phyloP scores from a whole-genome alignment of 2,113 vertebrate species.

The Hippocampus guttulatus region DNA sequence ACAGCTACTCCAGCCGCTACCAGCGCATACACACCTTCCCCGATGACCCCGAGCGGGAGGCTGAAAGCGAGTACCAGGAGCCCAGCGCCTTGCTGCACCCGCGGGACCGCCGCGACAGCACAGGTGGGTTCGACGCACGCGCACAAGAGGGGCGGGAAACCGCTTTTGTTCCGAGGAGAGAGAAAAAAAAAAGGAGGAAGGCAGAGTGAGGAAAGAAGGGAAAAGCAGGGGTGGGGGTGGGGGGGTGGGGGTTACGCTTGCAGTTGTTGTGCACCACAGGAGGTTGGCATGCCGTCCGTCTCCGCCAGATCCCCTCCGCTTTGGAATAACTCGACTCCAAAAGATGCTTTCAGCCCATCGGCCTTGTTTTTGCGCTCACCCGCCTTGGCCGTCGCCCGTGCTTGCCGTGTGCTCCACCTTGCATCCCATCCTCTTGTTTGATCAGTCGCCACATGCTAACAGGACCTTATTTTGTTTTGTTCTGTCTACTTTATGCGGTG shows the following conservation, averaged over 20 bases:
- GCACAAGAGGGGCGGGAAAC: slow-evolving; percentile 40
- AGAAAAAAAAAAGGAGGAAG: slow-evolving; percentile 14
- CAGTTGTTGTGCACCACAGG: slow-evolving; percentile 39
- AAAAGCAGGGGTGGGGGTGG: no score
- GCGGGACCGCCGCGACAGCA: slow-evolving; percentile 75
- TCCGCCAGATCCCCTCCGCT: slow-evolving; percentile 45
- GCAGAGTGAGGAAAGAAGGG: slow-evolving; percentile 14
- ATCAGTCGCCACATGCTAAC: slow-evolving; percentile 42
- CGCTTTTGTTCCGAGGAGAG: slow-evolving; percentile 51
- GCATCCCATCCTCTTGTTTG: slow-evolving; percentile 25
- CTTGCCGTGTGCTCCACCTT: slow-evolving; percentile 26
- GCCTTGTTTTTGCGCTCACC: slow-evolving; percentile 29
- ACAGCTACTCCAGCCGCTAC: slow-evolving; percentile 80
- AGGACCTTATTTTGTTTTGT: slow-evolving; percentile 33
- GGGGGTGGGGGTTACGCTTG: slow-evolving; percentile 34
- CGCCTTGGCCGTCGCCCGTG: slow-evolving; percentile 53
- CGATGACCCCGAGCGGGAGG: slow-evolving; percentile 66
- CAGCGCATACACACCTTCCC: slow-evolving; percentile 82
- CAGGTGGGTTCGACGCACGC: slow-evolving; percentile 65
- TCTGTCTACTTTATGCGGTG: slow-evolving; percentile 29
- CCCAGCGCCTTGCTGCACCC: slow-evolving; percentile 77
- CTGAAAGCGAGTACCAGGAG: slow-evolving; percentile 83
- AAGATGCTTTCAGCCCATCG: slow-evolving; percentile 37
- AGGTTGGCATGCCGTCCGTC: slow-evolving; percentile 46
- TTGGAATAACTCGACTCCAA: slow-evolving; percentile 53